Evolutionary conservation across 2,113 vertebrate species (phyloP).

Genomic region (Nothocercus julius): DNA sequence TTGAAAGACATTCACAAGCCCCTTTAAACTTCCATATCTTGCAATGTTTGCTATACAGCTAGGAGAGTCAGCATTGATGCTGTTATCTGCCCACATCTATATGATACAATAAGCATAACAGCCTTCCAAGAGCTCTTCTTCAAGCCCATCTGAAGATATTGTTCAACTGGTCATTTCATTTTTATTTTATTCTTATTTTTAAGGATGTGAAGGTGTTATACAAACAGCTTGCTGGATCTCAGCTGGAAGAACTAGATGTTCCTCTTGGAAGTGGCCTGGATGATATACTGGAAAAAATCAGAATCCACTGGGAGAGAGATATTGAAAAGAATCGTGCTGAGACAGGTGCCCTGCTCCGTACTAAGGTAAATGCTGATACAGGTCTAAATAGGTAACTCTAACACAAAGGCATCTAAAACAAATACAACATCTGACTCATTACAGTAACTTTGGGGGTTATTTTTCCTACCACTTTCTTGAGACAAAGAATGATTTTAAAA

Average conservation of each 20-base stretch:
- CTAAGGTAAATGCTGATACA: constrained; percentile 78
- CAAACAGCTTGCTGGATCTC: constrained; percentile 87
- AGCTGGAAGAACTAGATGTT: constrained; percentile 84
- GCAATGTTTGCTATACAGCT: neutral
- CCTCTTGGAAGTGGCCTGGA: constrained; percentile 87
- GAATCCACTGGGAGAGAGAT: constrained; percentile 91
- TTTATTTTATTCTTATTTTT: neutral
- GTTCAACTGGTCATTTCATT: neutral
- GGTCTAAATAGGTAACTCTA: neutral
- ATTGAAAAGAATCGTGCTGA: constrained; percentile 87
- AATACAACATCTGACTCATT: neutral
- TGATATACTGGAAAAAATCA: constrained; percentile 88
- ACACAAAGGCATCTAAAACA: neutral
- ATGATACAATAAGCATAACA: neutral
- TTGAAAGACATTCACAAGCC: neutral
- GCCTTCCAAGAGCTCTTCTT: neutral
- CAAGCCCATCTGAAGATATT: neutral
- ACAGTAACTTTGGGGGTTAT: neutral
- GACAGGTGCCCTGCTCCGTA: constrained; percentile 83
- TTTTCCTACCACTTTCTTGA: neutral
- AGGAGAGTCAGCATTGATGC: neutral
- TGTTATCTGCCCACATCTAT: neutral
- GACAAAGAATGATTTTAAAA: neutral
- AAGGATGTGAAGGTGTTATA: constrained; percentile 92
- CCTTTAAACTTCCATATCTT: neutral